Evolutionary conservation across 2,888 invertebrate species (phyloP), one percentile per base, ranked within the genome.

Genomic region (Cyclophora albipunctata): DNA sequence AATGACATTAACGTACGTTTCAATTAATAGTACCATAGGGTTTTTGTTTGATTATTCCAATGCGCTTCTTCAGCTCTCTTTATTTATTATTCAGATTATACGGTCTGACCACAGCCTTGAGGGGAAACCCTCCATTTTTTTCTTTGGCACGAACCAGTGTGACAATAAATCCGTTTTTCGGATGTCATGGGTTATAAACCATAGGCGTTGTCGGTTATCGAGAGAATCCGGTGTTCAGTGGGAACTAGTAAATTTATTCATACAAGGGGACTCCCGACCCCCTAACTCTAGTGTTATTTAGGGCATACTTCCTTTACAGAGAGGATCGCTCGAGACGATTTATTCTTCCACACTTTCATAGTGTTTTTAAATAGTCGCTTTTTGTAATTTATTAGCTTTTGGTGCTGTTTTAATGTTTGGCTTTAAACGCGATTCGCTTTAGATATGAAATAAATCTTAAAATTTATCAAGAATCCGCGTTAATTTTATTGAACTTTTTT

Each of bases 151-250:
- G 63, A 61, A 66, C 71, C 74, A 73, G 79, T 74, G 81, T 78
- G 79, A 84, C 73, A 75, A 87, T 86, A 87, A 86, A 87, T 87
- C 74, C 74, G 76, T 72, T 79, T 78, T 81, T 82, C 87, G 88
- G 88, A 87, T 84, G 84, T 85, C 79, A 88, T 73, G 87, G 83
- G 78, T 73, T 86, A 88, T 88, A 88, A 88, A 86, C 78, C 88
- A 82, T 84, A 85, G 85, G 81, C 84, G 82, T 80, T 72, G 78
- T 75, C 73, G 84, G 81, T 81, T 85, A 86, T 86, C 84, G 83
- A 84, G 81, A 73, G 77, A 79, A 78, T 87, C 86, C 86, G 84
- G 82, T 52, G 52, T 52, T 56, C 47, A 45, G 66, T 69, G 71
- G 68, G 64, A 67, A 61, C 63, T 53, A 62, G 73, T 70, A 83